These are phyloP conservation scores for Sclerodermus sp. DNA, from an alignment of 2,888 invertebrate genomes.

Conservation along the genomic window DNA sequence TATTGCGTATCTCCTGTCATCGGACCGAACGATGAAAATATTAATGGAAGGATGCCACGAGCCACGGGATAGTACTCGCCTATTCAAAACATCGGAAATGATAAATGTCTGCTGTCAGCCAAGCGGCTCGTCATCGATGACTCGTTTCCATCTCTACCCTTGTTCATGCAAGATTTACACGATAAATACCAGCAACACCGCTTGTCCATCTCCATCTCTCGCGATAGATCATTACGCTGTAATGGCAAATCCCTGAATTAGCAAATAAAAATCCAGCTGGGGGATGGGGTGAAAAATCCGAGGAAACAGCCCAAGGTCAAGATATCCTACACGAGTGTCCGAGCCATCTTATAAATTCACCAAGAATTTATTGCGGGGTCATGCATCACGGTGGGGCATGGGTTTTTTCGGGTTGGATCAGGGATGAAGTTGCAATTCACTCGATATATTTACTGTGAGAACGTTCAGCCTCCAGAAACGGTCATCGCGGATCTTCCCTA, in stretches of 20 bases:
- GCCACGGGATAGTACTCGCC: conserved; percentile 17
- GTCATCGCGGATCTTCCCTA: conserved; percentile 21
- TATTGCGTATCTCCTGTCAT: too few species aligned
- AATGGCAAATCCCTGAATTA: too few species aligned
- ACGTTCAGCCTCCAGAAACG: conserved; percentile 44
- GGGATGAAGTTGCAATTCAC: conserved; percentile 56
- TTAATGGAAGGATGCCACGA: conserved; percentile 6
- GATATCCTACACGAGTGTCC: too few species aligned
- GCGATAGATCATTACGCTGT: too few species aligned
- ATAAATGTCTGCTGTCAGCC: conserved; percentile 30
- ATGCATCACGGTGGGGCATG: conserved; percentile 36
- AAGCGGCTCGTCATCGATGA: conserved; percentile 20
- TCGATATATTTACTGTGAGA: conserved; percentile 57
- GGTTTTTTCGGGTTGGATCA: conserved; percentile 31
- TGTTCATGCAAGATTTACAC: conserved; percentile 1
- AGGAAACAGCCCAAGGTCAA: too few species aligned
- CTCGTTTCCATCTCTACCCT: conserved; percentile 10
- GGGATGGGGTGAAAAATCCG: too few species aligned
- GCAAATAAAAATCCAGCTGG: too few species aligned
- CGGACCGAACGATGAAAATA: neutral
- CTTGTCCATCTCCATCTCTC: too few species aligned
- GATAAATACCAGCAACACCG: neutral
- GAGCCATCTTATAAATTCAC: conserved; percentile 33
- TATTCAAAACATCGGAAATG: conserved; percentile 34
- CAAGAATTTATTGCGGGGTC: conserved; percentile 40